These are phyloP conservation scores for Zaprionus taronus DNA, from an alignment of 1,140 invertebrate genomes.

Conservation along the genomic window DNA sequence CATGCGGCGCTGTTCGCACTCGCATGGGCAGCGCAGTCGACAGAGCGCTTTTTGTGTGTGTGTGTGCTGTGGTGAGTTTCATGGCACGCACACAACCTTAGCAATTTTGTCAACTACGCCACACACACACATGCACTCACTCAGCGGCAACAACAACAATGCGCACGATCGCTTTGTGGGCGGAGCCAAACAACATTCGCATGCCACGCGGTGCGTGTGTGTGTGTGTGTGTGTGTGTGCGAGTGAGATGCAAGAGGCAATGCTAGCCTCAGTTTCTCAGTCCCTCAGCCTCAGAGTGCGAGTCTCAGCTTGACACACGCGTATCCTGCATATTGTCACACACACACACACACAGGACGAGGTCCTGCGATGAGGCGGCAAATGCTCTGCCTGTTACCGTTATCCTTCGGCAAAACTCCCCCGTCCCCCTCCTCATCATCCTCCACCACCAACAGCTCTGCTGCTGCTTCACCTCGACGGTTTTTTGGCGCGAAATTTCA, in stretches of 20 bases:
- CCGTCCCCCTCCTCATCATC: neutral
- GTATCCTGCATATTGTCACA: neutral
- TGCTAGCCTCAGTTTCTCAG: conserved; percentile 1
- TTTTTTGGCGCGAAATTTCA: conserved; percentile 67
- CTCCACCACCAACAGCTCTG: neutral
- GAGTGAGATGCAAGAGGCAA: conserved; percentile 49
- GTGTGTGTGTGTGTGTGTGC: conserved; percentile 18
- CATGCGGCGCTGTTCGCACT: conserved; percentile 40
- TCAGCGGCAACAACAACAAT: conserved; percentile 41
- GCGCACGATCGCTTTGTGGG: conserved; percentile 74
- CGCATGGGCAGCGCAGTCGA: neutral
- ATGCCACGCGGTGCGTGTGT: conserved; percentile 36
- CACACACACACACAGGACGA: too few relatives aligned
- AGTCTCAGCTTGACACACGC: conserved; percentile 18
- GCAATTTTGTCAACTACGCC: conserved; percentile 40
- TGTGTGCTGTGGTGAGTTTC: conserved; percentile 43
- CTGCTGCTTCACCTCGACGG: neutral
- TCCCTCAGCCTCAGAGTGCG: conserved; percentile 3
- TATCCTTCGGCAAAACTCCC: neutral
- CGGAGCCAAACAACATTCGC: conserved; percentile 49
- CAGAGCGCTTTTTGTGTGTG: neutral
- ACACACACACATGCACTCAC: neutral
- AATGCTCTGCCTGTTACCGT: neutral
- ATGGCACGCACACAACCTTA: neutral
- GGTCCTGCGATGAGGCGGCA: neutral